Base-by-base conservation (phyloP, 2,888 invertebrate species). In the Napeogenes sylphis region DNA sequence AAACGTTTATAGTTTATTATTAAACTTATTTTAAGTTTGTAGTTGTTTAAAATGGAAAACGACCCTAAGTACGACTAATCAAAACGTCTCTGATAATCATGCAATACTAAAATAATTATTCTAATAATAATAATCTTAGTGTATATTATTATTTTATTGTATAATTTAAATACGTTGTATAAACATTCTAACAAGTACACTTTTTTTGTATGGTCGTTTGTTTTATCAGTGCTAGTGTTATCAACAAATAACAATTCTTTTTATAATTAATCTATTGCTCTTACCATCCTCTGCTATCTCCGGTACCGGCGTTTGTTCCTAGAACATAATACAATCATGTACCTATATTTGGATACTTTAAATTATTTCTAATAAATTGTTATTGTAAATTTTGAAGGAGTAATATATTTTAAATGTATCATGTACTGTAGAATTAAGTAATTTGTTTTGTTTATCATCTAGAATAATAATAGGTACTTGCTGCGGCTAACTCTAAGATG, bases 271-370 rank as follows among this genome's bases (percentile, higher is more conserved):
- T 30, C 21, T 56, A 33, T 21, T 54, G n/a, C 13, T 12, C 93
- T 92, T 85, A 96, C 96, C 96, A 85, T 95, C 92, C 42, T 94
- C 94, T 32, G 91, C 91, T 58, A 96, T 96, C 82, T 94, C 93
- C 46, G 96, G 96, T 70, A 97, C 93, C 0, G 95, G 94, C 32
- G 94, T 93, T 91, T 97, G 95, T 87, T 96, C 96, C 97, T 97
- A 84, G 5, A 91, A 78, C 69, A 67, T 77, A 73, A 63, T 68
- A 69, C 13, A 35, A 33, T 12, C 21, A 55, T 47, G 14, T 45
- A 30, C 21, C 21, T 53, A 30, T 21, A 32, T 58, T 46, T 35
- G 13, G 10, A 45, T 30, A 30, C 3, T 10, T 51, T 8, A 51
- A 51, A 42, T 10, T 42, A 10, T 42, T 42, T 42, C 0, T 35